Evolutionary conservation across 2,888 invertebrate species (phyloP).

Genomic region (Heteropelma amictum): DNA sequence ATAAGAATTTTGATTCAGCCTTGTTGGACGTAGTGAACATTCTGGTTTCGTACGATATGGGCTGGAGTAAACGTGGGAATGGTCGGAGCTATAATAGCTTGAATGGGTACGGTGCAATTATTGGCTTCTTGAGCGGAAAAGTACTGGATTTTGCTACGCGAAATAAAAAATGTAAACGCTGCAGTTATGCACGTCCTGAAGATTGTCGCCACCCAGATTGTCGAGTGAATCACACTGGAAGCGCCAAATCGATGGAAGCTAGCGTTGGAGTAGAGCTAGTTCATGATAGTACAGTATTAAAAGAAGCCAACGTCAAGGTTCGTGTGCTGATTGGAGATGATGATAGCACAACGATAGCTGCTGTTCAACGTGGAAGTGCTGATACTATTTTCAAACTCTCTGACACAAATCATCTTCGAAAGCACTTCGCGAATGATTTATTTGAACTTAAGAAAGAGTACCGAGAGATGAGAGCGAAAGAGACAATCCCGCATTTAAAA

Average conservation of each 20-base stretch:
- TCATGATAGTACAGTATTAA: constrained; percentile 53
- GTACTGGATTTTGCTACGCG: constrained; percentile 57
- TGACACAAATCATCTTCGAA: constrained; percentile 57
- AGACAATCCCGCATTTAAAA: constrained; percentile 55
- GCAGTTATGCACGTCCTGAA: constrained; percentile 47
- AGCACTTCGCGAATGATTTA: constrained; percentile 57
- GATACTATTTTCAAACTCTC: constrained; percentile 52
- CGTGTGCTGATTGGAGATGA: constrained; percentile 61
- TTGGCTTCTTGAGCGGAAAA: constrained; percentile 42
- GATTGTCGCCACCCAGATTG: constrained; percentile 60
- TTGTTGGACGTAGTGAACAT: constrained; percentile 10
- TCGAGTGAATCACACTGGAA: constrained; percentile 61
- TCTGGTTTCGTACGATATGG: constrained; percentile 18
- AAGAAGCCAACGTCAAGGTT: constrained; percentile 55
- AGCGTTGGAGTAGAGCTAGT: constrained; percentile 55
- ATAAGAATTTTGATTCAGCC: not conserved
- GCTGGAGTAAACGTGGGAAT: constrained; percentile 10
- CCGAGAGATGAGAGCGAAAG: constrained; percentile 41
- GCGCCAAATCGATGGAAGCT: constrained; percentile 66
- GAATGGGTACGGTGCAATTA: constrained; percentile 4
- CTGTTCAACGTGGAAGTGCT: constrained; percentile 44
- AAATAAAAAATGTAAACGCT: constrained; percentile 57
- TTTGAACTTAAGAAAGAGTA: constrained; percentile 46
- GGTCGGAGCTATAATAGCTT: constrained; percentile 10
- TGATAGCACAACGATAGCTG: constrained; percentile 60